Conservation (phyloP, 2,113 vertebrate species). For the Guaruba guarouba region DNA sequence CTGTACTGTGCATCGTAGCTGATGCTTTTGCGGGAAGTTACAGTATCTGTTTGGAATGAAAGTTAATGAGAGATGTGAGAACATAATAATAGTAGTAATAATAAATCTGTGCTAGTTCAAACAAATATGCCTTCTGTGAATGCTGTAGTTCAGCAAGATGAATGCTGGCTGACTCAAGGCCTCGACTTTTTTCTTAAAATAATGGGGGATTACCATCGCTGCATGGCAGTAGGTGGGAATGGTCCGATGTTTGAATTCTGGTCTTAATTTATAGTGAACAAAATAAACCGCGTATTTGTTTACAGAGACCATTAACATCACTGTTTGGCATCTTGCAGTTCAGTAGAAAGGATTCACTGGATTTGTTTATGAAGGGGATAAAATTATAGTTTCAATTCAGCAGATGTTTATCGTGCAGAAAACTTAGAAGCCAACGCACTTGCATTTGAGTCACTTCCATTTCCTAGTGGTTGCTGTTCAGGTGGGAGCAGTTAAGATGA, state of each 20-base stretch:
- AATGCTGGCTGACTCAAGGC: background rate
- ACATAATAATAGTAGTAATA: background rate
- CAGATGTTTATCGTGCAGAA: background rate
- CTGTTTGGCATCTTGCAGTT: background rate
- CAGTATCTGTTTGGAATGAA: background rate
- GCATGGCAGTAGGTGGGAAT: background rate
- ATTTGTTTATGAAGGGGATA: background rate
- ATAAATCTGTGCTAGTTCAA: background rate
- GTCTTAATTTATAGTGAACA: background rate
- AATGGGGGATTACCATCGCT: background rate
- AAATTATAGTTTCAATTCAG: background rate
- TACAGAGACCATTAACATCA: background rate
- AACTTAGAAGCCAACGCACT: background rate
- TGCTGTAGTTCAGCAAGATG: background rate
- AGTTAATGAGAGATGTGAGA: background rate
- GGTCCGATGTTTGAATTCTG: background rate
- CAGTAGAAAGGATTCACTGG: background rate
- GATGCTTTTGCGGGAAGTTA: background rate
- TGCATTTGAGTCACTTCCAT: background rate
- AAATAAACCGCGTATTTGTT: background rate
- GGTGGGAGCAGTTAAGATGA: background rate
- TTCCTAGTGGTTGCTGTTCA: background rate
- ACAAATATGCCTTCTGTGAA: background rate
- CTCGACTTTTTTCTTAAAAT: background rate
- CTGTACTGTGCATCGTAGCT: background rate